Conservation (phyloP, 2,888 invertebrate species). For the Smittia sp. region DNA sequence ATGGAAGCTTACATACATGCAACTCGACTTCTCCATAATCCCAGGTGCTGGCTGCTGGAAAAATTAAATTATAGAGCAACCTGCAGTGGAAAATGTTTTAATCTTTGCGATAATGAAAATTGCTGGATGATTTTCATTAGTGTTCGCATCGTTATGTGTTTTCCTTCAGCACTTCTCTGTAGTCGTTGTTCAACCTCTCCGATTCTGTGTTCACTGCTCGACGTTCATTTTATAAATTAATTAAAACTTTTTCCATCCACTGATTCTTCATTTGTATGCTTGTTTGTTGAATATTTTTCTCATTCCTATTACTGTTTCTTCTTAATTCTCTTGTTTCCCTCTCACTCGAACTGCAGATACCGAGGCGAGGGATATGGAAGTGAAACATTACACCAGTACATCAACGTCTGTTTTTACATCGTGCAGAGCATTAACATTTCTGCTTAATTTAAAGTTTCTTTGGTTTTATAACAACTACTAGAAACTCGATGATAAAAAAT, state of each 20-base stretch:
- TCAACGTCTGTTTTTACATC: constrained; percentile 33
- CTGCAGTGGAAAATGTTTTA: constrained; percentile 1
- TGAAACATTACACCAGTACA: constrained; percentile 40
- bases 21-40: neutral
- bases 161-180: neutral
- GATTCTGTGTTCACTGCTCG: neutral
- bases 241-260: constrained; percentile 26
- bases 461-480: constrained; percentile 24
- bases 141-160: neutral
- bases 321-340: constrained; percentile 13
- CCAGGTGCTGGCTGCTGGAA: neutral
- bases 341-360: constrained; percentile 29
- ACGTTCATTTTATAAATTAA: constrained; percentile 20
- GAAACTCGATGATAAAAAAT: neutral
- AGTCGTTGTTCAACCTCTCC: neutral
- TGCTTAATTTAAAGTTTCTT: constrained; percentile 38
- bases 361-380: constrained; percentile 38
- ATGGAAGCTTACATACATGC: neutral
- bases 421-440: constrained; percentile 14
- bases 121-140: constrained; percentile 32
- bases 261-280: constrained; percentile 35
- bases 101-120: constrained; percentile 32
- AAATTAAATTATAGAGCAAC: constrained; percentile 8
- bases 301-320: neutral
- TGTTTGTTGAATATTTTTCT: constrained; percentile 19